Percentiles rank a stretch among this genome's conserved stretches.
Evolutionary conservation across 37 sponge, comb jelly and placozoan genomes (phyloP).

Genomic region (Cliona cf. orientalis): DNA sequence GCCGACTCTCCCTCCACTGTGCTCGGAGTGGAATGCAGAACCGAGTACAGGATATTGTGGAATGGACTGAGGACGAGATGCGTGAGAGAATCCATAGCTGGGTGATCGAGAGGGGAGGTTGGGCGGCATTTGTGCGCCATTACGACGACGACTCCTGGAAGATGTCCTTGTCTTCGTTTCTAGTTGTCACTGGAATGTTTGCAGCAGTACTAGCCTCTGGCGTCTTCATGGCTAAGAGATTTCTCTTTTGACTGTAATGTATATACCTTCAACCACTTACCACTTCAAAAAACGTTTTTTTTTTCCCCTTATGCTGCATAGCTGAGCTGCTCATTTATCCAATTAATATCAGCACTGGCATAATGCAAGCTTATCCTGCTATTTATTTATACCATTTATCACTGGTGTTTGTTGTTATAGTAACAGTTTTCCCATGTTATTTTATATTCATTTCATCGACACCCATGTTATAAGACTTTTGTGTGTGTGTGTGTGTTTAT

Average conservation of each 20-base stretch:
- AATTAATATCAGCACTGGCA: no score
- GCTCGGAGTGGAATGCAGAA: conserved; percentile 29
- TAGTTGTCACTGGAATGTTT: conserved; percentile 8
- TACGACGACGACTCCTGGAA: conserved; percentile 17
- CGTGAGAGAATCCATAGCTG: conserved; percentile 16
- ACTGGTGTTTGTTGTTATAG: no score
- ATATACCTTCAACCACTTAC: no score
- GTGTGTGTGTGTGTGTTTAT: no score
- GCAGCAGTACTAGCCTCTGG: conserved; percentile 28
- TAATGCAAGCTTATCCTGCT: no score
- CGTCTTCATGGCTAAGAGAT: conserved; percentile 2
- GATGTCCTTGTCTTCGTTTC: neutral
- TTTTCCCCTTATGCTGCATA: no score
- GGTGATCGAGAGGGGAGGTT: conserved; percentile 26
- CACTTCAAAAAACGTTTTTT: no score
- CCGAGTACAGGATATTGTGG: conserved; percentile 28
- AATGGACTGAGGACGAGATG: conserved; percentile 26
- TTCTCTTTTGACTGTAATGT: neutral
- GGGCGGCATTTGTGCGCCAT: conserved; percentile 28
- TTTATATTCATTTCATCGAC: no score
- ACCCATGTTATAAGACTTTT: no score
- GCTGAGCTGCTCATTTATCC: no score
- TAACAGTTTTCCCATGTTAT: no score
- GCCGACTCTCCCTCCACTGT: conserved; percentile 55
- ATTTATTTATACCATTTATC: no score